Base-by-base conservation (phyloP, 2,113 vertebrate genomes). In the Bos javanicus region DNA sequence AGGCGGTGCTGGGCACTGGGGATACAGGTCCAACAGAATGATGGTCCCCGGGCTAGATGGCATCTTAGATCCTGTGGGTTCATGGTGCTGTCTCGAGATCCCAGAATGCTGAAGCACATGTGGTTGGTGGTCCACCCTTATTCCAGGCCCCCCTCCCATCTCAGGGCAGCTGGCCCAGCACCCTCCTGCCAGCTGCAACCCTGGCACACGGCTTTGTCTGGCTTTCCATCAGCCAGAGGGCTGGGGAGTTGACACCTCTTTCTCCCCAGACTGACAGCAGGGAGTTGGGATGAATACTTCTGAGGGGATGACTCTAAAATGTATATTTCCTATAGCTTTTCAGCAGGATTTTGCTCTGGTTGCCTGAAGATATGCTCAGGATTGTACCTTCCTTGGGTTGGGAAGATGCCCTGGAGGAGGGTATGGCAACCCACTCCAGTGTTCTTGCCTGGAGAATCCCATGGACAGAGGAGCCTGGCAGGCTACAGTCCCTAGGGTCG, bases 41-140 rank as follows among this genome's bases (percentile, higher is more conserved):
- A 5, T 0, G 48, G 60, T 16, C 15, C 60, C 52, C 0, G 9
- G 36, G 90, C 14, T 39, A 17, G 17, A 33, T 0, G 23, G 78
- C 28, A 5, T 26, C 78, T 78, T 19, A 64, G 33, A 23, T 23
- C 80, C 80, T 21, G 8, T 2, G 26, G 25, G 33, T 6, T n/a
- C 15, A 8, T 0, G 59, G 12, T 36, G n/a, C 83, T 60, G 17
- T n/a, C 52, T 71, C 17, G 17, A 62, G 57, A 59, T 16, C 83
- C 39, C 5, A 7, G 39, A 36, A 48, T 30, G 52, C 60, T 0
- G 25, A 57, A 23, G 76, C 30, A 15, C 48, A 46, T 21, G 74
- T 3, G 48, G 36, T 12, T 28, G 21, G 10, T 14, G 23, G 23
- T 6, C 74, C 48, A 14, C 2, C 30, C 28, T 36, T 15, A n/a